A percentile compares a stretch with the other conserved stretches of the same genome.
Evolutionary conservation across 2,797 vertebrate genomes (phyloP).

Genomic region (Microctenopoma stevenorrisi): DNA sequence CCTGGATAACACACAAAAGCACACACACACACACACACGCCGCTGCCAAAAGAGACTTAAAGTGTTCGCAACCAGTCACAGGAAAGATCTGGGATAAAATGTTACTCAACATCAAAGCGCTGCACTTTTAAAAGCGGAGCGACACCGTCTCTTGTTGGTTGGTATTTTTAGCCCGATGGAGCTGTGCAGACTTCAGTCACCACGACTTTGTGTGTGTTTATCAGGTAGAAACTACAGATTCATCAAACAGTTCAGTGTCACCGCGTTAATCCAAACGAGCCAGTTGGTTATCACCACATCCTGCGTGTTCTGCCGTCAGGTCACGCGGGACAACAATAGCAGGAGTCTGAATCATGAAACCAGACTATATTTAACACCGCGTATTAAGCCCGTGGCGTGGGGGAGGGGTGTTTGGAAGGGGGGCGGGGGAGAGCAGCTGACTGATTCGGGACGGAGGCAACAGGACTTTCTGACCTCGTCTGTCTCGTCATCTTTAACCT

Average conservation of each 20-base stretch:
- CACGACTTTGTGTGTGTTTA: neutral
- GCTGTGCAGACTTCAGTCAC: neutral
- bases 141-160: neutral
- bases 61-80: conserved; percentile 22
- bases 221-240: neutral
- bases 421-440: neutral
- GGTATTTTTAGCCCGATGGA: conserved; percentile 16
- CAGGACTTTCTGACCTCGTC: neutral
- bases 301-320: conserved; percentile 24
- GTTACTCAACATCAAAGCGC: conserved; percentile 24
- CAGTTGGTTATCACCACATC: conserved; percentile 28
- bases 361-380: conserved; percentile 56
- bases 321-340: conserved; percentile 49
- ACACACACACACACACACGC: neutral
- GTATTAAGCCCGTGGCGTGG: conserved; percentile 23
- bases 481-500: neutral
- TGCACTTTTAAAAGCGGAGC: neutral
- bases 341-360: conserved; percentile 54
- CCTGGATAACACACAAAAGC: conserved; percentile 6
- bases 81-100: conserved; percentile 11
- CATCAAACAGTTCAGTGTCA: neutral
- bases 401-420: neutral
- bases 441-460: neutral
- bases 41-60: conserved; percentile 22
- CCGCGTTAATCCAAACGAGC: neutral